Evolutionary conservation across 2,888 invertebrate species (phyloP).

Genomic region (Salpingus planirostris): DNA sequence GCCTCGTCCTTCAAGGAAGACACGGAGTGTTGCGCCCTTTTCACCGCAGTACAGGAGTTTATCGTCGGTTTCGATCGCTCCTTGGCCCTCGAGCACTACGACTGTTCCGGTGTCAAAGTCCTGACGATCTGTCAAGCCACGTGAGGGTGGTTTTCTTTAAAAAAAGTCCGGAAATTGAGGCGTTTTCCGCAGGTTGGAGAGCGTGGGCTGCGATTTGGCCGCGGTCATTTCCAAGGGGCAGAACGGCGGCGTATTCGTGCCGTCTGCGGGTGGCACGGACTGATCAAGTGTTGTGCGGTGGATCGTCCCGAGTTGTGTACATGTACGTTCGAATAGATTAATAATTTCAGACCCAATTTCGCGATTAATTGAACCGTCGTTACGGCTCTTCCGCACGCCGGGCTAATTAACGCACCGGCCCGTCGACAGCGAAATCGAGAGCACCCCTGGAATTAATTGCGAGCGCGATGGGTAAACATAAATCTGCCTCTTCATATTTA

Average conservation of each 20-base stretch:
- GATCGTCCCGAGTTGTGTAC: too few relatives aligned
- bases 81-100: conserved; percentile 32
- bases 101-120: conserved; percentile 28
- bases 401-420: too few relatives aligned
- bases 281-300: too few relatives aligned
- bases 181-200: conserved; percentile 6
- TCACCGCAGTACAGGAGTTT: conserved; percentile 48
- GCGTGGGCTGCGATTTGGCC: conserved; percentile 6
- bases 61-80: conserved; percentile 43
- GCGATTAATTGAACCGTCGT: too few relatives aligned
- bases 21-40: conserved; percentile 45
- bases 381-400: too few relatives aligned
- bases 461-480: too few relatives aligned
- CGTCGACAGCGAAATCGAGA: too few relatives aligned
- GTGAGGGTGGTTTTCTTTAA: conserved; percentile 22
- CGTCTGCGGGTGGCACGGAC: too few relatives aligned
- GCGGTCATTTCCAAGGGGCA: conserved; percentile 7
- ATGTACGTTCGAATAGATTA: too few relatives aligned
- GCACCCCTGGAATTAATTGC: too few relatives aligned
- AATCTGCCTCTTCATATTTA: too few relatives aligned
- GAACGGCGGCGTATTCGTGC: conserved; percentile 9
- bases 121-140: conserved; percentile 33
- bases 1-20: conserved; percentile 50
- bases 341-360: too few relatives aligned
- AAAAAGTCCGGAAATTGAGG: conserved; percentile 21